A percentile compares a stretch with the other conserved stretches of the same genome.
These are phyloP conservation scores for Galaxea fascicularis DNA, from an alignment of 92 coral and sea anemone genomes.

Conservation along the genomic window DNA sequence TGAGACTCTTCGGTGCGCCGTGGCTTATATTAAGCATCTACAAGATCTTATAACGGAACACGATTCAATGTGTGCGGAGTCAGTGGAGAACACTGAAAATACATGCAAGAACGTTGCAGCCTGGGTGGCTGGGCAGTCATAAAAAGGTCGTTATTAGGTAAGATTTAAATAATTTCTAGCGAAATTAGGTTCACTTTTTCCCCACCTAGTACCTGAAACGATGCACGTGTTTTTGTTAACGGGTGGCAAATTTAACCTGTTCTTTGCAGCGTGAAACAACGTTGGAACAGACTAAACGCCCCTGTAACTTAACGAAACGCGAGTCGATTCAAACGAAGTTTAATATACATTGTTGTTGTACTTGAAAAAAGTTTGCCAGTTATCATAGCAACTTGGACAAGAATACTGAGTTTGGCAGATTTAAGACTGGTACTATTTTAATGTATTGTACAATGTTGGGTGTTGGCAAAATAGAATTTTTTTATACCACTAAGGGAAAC, in stretches of 20 bases:
- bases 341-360: background rate
- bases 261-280: background rate
- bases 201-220: constrained; percentile 15
- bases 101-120: constrained; percentile 34
- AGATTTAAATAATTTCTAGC: constrained; percentile 5
- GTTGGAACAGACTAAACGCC: background rate
- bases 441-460: constrained; percentile 21
- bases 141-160: constrained; percentile 1
- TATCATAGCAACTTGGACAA: background rate
- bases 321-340: background rate
- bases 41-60: constrained; percentile 92
- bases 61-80: constrained; percentile 71
- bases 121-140: constrained; percentile 40
- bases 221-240: constrained; percentile 42
- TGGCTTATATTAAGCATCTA: constrained; percentile 93
- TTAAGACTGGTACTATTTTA: background rate
- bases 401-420: background rate
- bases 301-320: background rate
- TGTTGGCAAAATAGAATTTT: constrained; percentile 9
- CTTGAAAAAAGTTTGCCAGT: constrained; percentile 10
- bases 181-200: background rate
- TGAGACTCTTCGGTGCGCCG: constrained; percentile 96
- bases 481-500: background rate
- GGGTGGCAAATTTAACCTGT: constrained; percentile 44
- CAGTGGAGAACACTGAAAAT: constrained; percentile 34